Conservation (phyloP, 2,888 invertebrate species). For the Ornithoptera alexandrae region DNA sequence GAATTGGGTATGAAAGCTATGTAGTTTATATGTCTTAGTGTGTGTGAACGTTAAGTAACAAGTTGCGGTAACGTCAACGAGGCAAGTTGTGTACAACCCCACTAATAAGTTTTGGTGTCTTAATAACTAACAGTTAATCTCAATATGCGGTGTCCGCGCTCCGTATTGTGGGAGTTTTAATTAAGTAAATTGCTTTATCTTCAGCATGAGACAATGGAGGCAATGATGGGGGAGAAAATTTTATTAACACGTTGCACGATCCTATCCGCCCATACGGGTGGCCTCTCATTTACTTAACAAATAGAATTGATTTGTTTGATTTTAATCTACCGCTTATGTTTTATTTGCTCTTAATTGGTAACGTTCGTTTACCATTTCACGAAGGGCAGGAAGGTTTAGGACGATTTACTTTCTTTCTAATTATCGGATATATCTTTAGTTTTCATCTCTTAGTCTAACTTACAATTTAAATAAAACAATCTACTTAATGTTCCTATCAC, state of each 20-base stretch:
- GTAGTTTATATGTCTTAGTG: neutral
- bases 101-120: slow-evolving; percentile 48
- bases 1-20: too few species aligned
- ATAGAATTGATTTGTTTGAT: slow-evolving; percentile 77
- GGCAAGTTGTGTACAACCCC: slow-evolving; percentile 15
- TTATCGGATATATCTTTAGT: neutral
- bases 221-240: slow-evolving; percentile 60
- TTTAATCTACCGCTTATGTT: slow-evolving; percentile 49
- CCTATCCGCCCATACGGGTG: slow-evolving; percentile 69
- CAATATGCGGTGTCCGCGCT: slow-evolving; percentile 48
- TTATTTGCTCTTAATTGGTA: slow-evolving; percentile 29
- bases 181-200: slow-evolving; percentile 79
- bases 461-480: too few species aligned
- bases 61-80: slow-evolving; percentile 20
- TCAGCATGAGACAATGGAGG: slow-evolving; percentile 64
- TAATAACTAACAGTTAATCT: slow-evolving; percentile 64
- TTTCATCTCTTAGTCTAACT: too few species aligned
- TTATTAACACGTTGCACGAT: slow-evolving; percentile 62
- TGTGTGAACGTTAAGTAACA: slow-evolving; percentile 3
- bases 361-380: slow-evolving; percentile 13
- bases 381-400: neutral
- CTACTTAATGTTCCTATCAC: too few species aligned
- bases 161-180: slow-evolving; percentile 66
- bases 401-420: neutral
- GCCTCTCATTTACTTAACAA: slow-evolving; percentile 66